Conservation (phyloP, 2,797 vertebrate genomes). For the Simalia tracyae region DNA sequence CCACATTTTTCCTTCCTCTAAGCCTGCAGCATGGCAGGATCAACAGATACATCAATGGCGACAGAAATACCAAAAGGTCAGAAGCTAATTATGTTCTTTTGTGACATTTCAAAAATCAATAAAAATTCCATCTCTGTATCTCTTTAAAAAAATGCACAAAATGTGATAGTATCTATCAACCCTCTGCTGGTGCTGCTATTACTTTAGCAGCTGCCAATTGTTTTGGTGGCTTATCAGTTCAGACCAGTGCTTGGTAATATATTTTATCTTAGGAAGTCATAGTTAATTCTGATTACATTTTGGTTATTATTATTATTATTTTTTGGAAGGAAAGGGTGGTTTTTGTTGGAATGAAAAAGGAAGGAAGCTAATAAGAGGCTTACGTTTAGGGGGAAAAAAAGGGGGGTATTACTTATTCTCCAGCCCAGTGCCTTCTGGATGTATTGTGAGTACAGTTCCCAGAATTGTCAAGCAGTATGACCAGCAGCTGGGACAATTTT, state of each 20-base stretch:
- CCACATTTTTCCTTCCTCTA: conserved; percentile 75
- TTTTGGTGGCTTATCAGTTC: conserved; percentile 1
- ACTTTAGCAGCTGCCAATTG: background rate
- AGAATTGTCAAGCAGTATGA: background rate
- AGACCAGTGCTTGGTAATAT: background rate
- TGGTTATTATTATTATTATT: background rate
- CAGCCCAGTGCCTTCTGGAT: background rate
- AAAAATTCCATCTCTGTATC: background rate
- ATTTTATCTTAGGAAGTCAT: background rate
- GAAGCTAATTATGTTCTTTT: background rate
- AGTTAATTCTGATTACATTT: background rate
- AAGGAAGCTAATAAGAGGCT: background rate
- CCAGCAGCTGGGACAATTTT: background rate
- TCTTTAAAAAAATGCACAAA: background rate
- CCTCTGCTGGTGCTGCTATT: background rate
- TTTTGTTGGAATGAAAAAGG: background rate
- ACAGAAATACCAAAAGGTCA: conserved; percentile 88
- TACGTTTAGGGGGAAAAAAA: too few relatives aligned
- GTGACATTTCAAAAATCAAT: background rate
- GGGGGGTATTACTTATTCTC: background rate
- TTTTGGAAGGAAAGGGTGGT: background rate
- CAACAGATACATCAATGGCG: conserved; percentile 81
- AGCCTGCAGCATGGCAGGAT: conserved; percentile 74
- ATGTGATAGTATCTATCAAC: background rate
- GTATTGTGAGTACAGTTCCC: background rate